Base-by-base conservation (phyloP, 1,140 invertebrate genomes). In the Anastrepha obliqua region DNA sequence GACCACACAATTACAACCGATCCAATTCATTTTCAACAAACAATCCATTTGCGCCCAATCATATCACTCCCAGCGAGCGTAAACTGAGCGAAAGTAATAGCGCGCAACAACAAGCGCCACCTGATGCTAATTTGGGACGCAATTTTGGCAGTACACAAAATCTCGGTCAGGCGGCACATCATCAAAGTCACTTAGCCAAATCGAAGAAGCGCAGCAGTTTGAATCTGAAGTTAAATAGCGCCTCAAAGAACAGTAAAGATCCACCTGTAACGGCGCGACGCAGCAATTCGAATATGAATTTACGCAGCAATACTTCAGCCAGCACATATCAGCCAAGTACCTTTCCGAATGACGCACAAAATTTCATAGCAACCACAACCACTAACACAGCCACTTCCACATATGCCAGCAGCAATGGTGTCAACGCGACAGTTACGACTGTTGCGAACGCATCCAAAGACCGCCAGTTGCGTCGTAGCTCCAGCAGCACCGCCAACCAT, bases 141-240 rank as follows among this genome's bases (percentile, higher is more conserved):
- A 89, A 93, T 59, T 93, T 92, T 88, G 92, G 92, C 39, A 93
- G 92, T 88, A 93, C 92, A 1, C 92, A 93, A 51, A 93, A 93
- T 87, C 88, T 93, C 15, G 92, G 93, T 17, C 91, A 93, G 17
- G 70, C 42, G n/a, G 85, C 87, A 47, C 88, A 89, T 47, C 86
- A 47, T 65, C 91, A 93, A 74, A 81, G 55, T 81, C 74, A 81
- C n/a, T 86, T 93, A 87, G 89, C 90, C 42, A 93, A 93, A 87
- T 91, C 92, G 17, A 93, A 93, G 58, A 93, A 93, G 64, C 92
- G 92, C 74, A 93, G 91, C 86, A 93, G 92, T 64, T 89, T 93
- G 2, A 93, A 93, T 89, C 81, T 93, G 3, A 93, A 93, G 87
- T 15, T 81, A 3, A 90, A 89, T 13, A 89, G 42, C 60, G 86